Evolutionary conservation across 2,888 invertebrate species (phyloP), one percentile per base, ranked within the genome.

Genomic region (Aquatica leii): DNA sequence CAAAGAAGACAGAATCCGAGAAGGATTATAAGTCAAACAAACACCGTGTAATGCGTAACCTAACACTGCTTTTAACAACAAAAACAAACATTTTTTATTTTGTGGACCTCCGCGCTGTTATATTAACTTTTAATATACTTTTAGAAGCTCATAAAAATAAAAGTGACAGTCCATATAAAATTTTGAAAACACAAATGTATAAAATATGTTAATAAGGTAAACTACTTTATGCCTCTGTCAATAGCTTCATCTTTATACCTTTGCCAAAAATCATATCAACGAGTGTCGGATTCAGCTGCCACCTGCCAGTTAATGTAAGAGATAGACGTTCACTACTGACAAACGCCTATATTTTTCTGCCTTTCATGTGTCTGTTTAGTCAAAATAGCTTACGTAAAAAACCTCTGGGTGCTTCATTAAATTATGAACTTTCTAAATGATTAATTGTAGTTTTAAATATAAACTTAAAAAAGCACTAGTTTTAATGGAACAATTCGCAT

Each of bases 41-140:
- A 76, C 72, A 64, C 69, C 61, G 66, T 67, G 71, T 75, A 77
- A 76, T 76, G 76, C 70, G 79, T 76, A 78, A 79, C 72, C 72
- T 72, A 77, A 80, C 77, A 78, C 76, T 71, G 79, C 78, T 79
- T 80, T 79, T 77, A 80, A 78, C 77, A 77, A 77, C 71, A 73
- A 77, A 78, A 80, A 79, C 76, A 79, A 80, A 80, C 78, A 71
- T 53, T 58, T 53, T 62, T 51, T 48, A 54, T 53, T 54, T 34
- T 59, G 20, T 50, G 21, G 46, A 20, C 63, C 62, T 35, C 34
- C 35, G 46, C 20, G 8, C 20, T 53, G 17, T 51, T 50, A 58
- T 59, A 53, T 59, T 48, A 40, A 57, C 57, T 57, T 34, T 6
- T 31, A 20, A 34, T 6, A 43, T 15, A 34, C 2, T 20, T 49